Percentiles rank a stretch among this genome's conserved stretches.
Conservation (phyloP, 1,140 invertebrate genomes). For the Drosophila repleta region DNA sequence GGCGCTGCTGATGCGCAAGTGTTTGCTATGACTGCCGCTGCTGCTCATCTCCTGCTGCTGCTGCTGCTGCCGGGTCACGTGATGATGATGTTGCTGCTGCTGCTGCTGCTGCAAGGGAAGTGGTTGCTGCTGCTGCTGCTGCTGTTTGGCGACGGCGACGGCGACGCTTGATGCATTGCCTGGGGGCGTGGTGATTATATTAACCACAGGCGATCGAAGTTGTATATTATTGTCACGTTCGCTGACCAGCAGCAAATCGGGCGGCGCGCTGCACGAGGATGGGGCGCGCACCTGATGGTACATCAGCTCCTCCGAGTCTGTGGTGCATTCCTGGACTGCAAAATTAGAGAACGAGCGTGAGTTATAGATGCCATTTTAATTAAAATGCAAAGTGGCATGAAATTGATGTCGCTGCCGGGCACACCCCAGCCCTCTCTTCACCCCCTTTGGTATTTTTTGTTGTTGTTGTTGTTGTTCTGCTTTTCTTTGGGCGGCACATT, state of each 20-base stretch:
- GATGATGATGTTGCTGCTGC: slow-evolving; percentile 44
- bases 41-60: slow-evolving; percentile 54
- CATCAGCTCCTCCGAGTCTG: slow-evolving; percentile 83
- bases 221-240: slow-evolving; percentile 84
- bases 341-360: slow-evolving; percentile 12
- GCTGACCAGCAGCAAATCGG: slow-evolving; percentile 80
- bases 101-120: slow-evolving; percentile 19
- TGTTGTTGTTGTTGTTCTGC: too few species aligned
- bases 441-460: neutral
- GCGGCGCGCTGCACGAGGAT: slow-evolving; percentile 83
- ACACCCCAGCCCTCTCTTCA: neutral
- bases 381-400: slow-evolving; percentile 81
- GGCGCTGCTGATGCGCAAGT: slow-evolving; percentile 69
- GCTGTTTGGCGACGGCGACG: slow-evolving; percentile 29
- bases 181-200: slow-evolving; percentile 79
- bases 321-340: slow-evolving; percentile 83
- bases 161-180: slow-evolving; percentile 53
- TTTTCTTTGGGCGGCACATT: slow-evolving; percentile 33
- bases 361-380: slow-evolving; percentile 62
- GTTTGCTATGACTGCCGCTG: slow-evolving; percentile 64
- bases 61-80: slow-evolving; percentile 47
- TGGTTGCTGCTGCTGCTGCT: slow-evolving; percentile 20
- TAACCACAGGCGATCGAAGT: slow-evolving; percentile 75
- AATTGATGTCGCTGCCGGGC: slow-evolving; percentile 63
- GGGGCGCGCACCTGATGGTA: slow-evolving; percentile 83